phyloP scores from a whole-genome alignment of 1,140 invertebrate genomes.

The Drosophila nannoptera region DNA sequence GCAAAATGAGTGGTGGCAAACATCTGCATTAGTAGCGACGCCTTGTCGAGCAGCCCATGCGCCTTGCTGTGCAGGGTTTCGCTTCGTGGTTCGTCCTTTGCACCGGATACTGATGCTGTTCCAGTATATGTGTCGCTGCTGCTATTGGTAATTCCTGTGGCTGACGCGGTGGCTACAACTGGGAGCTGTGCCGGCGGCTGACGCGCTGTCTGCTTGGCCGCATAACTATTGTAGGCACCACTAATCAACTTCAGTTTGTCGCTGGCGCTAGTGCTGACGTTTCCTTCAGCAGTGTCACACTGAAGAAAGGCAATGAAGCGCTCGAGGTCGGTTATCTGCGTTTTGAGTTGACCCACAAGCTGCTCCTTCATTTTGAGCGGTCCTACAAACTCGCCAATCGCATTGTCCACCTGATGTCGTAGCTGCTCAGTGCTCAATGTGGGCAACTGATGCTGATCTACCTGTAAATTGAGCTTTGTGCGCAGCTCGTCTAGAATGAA shows the following conservation, averaged over 20 bases:
- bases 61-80: slow-evolving; percentile 76
- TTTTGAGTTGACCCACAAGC: slow-evolving; percentile 95
- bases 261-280: slow-evolving; percentile 16
- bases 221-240: slow-evolving; percentile 74
- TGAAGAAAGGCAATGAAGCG: slow-evolving; percentile 98
- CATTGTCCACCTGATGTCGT: slow-evolving; percentile 83
- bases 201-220: slow-evolving; percentile 69
- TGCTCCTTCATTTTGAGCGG: slow-evolving; percentile 98
- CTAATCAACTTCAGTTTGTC: slow-evolving; percentile 61
- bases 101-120: not conserved
- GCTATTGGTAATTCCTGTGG: slow-evolving; percentile 1
- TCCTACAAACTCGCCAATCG: slow-evolving; percentile 90
- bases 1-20: slow-evolving; percentile 95
- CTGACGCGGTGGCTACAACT: not conserved
- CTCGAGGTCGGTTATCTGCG: slow-evolving; percentile 97
- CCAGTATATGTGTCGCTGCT: not conserved
- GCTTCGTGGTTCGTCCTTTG: slow-evolving; percentile 4
- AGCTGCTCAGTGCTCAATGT: slow-evolving; percentile 82
- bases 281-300: slow-evolving; percentile 81
- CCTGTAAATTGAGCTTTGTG: slow-evolving; percentile 84
- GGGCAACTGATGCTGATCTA: slow-evolving; percentile 71
- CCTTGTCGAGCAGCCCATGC: slow-evolving; percentile 87
- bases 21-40: slow-evolving; percentile 92
- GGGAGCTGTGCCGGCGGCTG: slow-evolving; percentile 25
- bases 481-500: slow-evolving; percentile 91